phyloP scores from a whole-genome alignment of 2,113 vertebrate genomes.

The Pterocles burchelli region DNA sequence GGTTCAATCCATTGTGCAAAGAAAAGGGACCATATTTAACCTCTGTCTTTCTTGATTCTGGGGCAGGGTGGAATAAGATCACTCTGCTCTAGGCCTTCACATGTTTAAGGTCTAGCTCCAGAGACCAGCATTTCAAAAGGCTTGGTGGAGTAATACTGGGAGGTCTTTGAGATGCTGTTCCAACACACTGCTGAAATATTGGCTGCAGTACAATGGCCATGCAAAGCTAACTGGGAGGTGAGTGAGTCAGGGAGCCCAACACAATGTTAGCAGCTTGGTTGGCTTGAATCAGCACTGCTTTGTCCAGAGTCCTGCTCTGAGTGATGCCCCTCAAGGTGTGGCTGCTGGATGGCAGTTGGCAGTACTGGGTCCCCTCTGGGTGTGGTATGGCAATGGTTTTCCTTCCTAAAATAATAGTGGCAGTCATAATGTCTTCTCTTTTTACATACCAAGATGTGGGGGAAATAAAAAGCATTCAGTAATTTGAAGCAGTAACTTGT shows the following conservation, averaged over 20 bases:
- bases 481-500: background rate
- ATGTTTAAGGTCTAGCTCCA: background rate
- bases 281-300: background rate
- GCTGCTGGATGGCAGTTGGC: background rate
- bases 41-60: background rate
- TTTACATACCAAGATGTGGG: background rate
- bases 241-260: background rate
- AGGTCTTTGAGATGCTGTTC: background rate
- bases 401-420: background rate
- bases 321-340: background rate
- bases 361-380: background rate
- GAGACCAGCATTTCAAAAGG: background rate
- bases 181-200: background rate
- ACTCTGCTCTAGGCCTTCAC: background rate
- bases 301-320: background rate
- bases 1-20: background rate
- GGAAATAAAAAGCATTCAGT: background rate
- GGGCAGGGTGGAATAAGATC: background rate
- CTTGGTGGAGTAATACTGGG: background rate
- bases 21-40: background rate
- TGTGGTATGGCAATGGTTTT: background rate
- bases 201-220: background rate
- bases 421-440: background rate
- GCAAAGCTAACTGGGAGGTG: background rate
- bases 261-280: accelerated